Evolutionary conservation across 2,888 invertebrate genomes (phyloP).

Genomic region (Therioaphis trifolii): DNA sequence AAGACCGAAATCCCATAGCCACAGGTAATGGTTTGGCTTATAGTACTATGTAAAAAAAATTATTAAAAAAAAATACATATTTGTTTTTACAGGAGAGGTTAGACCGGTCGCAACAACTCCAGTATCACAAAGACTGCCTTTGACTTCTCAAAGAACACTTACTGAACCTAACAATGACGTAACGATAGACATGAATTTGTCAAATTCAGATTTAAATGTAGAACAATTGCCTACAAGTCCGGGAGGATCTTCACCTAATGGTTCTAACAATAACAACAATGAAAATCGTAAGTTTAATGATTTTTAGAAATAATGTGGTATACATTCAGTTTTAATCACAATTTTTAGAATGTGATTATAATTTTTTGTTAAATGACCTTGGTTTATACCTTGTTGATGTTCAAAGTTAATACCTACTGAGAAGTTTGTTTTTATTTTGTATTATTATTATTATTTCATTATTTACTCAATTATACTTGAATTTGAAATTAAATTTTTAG

Average conservation of each 20-base stretch:
- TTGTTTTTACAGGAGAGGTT: constrained; percentile 27
- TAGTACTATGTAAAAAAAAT: not conserved
- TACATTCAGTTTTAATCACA: too few relatives aligned
- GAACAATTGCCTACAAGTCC: constrained; percentile 42
- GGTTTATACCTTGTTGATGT: too few relatives aligned
- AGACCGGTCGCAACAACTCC: constrained; percentile 36
- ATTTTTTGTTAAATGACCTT: too few relatives aligned
- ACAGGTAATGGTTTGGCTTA: not conserved
- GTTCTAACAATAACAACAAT: constrained; percentile 56
- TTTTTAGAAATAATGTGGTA: too few relatives aligned
- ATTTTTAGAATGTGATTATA: too few relatives aligned
- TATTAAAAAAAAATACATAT: not conserved
- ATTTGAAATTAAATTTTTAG: too few relatives aligned
- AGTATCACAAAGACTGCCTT: constrained; percentile 49
- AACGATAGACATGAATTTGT: constrained; percentile 52
- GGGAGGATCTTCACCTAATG: constrained; percentile 50
- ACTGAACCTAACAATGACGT: constrained; percentile 48
- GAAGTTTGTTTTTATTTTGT: too few relatives aligned
- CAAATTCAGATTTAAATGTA: constrained; percentile 45
- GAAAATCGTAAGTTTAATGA: constrained; percentile 51
- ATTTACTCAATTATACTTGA: too few relatives aligned
- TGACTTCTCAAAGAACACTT: constrained; percentile 31
- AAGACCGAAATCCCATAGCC: constrained; percentile 62
- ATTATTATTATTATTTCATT: too few relatives aligned
- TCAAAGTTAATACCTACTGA: too few relatives aligned